phyloP scores from a whole-genome alignment of 2,888 invertebrate species.

The Papilio demoleus region DNA sequence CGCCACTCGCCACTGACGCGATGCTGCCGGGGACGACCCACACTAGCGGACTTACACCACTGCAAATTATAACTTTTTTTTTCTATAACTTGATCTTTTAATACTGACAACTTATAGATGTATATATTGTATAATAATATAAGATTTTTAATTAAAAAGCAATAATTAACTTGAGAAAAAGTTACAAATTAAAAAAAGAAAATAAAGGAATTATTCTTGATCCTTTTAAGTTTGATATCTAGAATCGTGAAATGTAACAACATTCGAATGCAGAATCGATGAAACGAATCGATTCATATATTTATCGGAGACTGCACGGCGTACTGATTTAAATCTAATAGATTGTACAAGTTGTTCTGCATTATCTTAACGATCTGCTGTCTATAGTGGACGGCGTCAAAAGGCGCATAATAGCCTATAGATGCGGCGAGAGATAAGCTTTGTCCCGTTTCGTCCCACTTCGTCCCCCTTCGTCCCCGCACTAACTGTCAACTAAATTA shows the following conservation, averaged over 20 bases:
- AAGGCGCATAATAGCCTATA: conserved; percentile 78
- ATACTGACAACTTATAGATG: no score
- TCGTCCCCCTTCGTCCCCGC: conserved; percentile 48
- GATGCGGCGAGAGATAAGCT: conserved; percentile 76
- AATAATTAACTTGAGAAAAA: no score
- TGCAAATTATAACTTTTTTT: no score
- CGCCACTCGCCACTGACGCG: conserved; percentile 51
- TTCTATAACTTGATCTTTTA: no score
- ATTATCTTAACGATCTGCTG: conserved; percentile 71
- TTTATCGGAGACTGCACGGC: conserved; percentile 18
- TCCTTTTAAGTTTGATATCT: neutral
- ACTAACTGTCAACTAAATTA: conserved; percentile 80
- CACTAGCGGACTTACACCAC: conserved; percentile 31
- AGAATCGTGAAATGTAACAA: conserved; percentile 7
- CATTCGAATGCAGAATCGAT: conserved; percentile 7
- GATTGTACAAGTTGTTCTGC: conserved; percentile 46
- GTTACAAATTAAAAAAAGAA: neutral
- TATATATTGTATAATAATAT: no score
- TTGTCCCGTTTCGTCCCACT: conserved; percentile 54
- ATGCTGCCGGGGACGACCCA: conserved; percentile 34
- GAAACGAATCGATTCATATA: conserved; percentile 1
- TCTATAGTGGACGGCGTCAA: conserved; percentile 64
- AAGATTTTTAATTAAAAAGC: no score
- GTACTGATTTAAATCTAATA: conserved; percentile 41
- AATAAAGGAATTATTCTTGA: neutral